Percentiles rank a stretch among this genome's conserved stretches.
phyloP scores from a whole-genome alignment of 2,797 vertebrate genomes.

The Danio kyathit region DNA sequence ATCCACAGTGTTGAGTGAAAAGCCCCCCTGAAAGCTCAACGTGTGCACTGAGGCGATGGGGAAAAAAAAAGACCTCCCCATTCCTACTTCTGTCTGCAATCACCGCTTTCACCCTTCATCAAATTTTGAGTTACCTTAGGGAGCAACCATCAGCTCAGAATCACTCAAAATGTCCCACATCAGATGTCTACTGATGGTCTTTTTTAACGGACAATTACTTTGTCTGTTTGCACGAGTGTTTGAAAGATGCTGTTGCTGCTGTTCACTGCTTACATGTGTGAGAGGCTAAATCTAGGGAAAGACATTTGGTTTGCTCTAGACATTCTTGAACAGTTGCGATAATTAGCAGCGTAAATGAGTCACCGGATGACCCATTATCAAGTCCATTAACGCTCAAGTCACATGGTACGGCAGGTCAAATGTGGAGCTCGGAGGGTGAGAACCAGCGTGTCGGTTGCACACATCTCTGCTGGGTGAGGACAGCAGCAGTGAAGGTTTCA shows the following conservation, averaged over 20 bases:
- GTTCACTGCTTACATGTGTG: neutral
- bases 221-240: constrained; percentile 32
- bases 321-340: constrained; percentile 52
- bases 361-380: constrained; percentile 60
- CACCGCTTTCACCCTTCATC: constrained; percentile 63
- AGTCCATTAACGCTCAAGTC: constrained; percentile 66
- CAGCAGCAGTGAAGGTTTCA: constrained; percentile 31
- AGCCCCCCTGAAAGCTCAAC: constrained; percentile 44
- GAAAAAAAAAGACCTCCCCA: constrained; percentile 62
- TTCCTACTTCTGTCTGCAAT: constrained; percentile 56
- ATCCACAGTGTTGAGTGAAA: constrained; percentile 55
- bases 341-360: constrained; percentile 64
- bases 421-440: constrained; percentile 52
- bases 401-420: constrained; percentile 67
- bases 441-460: constrained; percentile 44
- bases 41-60: constrained; percentile 62
- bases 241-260: neutral
- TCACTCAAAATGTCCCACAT: constrained; percentile 50
- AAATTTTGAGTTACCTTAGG: constrained; percentile 60
- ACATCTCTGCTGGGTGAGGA: constrained; percentile 45
- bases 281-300: constrained; percentile 1
- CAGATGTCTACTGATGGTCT: constrained; percentile 31
- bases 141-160: constrained; percentile 54
- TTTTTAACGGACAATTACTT: constrained; percentile 55
- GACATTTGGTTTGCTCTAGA: neutral